Conservation (phyloP, 2,888 invertebrate genomes). For the Leucoptera coffeella region DNA sequence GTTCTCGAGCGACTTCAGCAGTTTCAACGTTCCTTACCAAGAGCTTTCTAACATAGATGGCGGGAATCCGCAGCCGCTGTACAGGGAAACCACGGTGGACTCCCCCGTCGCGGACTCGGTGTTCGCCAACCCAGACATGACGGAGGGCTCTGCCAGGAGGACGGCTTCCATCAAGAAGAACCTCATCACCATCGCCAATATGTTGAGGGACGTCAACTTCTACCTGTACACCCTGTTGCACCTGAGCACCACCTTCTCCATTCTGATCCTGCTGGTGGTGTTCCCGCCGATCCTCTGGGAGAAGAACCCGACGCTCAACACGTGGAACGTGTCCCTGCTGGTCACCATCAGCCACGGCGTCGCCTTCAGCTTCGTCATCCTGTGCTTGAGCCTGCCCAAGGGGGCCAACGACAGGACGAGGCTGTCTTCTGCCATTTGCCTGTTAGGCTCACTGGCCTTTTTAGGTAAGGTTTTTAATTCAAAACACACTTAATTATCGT, state of each 20-base stretch:
- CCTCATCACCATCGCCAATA: slow-evolving; percentile 30
- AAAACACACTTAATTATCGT: too few species aligned
- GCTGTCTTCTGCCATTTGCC: slow-evolving; percentile 33
- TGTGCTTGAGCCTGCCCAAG: slow-evolving; percentile 32
- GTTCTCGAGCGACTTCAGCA: slow-evolving; percentile 28
- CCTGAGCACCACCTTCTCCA: slow-evolving; percentile 46
- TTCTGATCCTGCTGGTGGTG: slow-evolving; percentile 40
- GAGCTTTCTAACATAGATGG: slow-evolving; percentile 37
- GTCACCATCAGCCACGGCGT: slow-evolving; percentile 27
- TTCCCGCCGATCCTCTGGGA: slow-evolving; percentile 50
- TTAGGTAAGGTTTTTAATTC: slow-evolving; percentile 32
- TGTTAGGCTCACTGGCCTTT: slow-evolving; percentile 47
- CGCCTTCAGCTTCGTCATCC: slow-evolving; percentile 33
- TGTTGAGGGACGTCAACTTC: slow-evolving; percentile 40
- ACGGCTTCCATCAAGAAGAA: slow-evolving; percentile 39
- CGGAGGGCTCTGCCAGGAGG: slow-evolving; percentile 30
- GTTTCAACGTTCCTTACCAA: slow-evolving; percentile 25
- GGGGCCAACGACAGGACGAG: slow-evolving; percentile 30
- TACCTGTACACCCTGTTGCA: slow-evolving; percentile 50
- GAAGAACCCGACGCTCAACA: slow-evolving; percentile 26
- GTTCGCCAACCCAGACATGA: slow-evolving; percentile 23
- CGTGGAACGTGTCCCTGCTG: slow-evolving; percentile 30
- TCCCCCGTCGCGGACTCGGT: slow-evolving; percentile 20
- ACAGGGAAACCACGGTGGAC: slow-evolving; percentile 49
- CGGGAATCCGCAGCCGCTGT: slow-evolving; percentile 42